Conservation (phyloP, 2,888 invertebrate species). For the Hylaea fasciaria region DNA sequence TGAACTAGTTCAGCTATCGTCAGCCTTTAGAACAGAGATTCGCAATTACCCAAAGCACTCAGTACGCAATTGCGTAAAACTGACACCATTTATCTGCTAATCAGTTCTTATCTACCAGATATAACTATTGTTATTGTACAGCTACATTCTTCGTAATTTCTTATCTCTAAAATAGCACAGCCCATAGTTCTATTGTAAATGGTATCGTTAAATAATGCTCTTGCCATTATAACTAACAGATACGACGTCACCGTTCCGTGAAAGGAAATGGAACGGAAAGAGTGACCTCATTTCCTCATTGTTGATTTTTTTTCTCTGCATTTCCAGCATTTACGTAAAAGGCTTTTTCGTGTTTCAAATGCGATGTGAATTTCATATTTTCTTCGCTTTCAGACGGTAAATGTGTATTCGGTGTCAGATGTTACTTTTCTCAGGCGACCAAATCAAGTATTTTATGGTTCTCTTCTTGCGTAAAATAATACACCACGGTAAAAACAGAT, state of each 20-base stretch:
- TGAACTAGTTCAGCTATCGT: no score
- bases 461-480: no score
- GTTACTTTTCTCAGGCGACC: no score
- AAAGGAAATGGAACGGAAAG: constrained; percentile 6
- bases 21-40: no score
- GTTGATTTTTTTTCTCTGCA: constrained; percentile 3
- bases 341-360: constrained; percentile 14
- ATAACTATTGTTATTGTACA: constrained; percentile 8
- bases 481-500: no score
- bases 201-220: not conserved
- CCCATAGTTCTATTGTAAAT: constrained; percentile 10
- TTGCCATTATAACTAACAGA: constrained; percentile 7
- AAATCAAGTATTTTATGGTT: no score
- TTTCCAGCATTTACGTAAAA: constrained; percentile 9
- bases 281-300: constrained; percentile 18
- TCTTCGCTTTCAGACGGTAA: not conserved
- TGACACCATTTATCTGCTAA: constrained; percentile 7
- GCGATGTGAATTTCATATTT: not conserved
- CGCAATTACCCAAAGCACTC: not conserved
- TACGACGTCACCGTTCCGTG: constrained; percentile 12
- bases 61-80: not conserved
- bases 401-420: no score
- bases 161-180: constrained; percentile 14
- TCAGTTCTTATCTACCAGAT: constrained; percentile 17
- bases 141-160: not conserved